Evolutionary conservation across 1,140 invertebrate genomes (phyloP).

Genomic region (Cyclargus thomasi): DNA sequence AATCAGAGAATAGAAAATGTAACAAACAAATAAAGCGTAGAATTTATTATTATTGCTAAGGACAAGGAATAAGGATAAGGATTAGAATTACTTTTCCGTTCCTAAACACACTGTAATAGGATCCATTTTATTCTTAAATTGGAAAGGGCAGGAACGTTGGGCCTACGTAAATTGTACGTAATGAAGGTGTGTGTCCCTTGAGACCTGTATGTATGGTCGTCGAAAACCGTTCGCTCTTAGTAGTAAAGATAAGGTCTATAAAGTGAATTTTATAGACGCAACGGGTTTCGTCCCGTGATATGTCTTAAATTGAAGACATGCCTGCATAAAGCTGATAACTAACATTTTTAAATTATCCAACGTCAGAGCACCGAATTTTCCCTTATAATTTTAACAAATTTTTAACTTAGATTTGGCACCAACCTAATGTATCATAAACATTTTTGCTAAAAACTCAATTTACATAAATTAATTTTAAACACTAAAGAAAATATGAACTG

Average conservation of each 20-base stretch:
- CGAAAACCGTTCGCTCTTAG: too few species aligned
- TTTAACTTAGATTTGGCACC: too few species aligned
- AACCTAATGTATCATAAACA: too few species aligned
- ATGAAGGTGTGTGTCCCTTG: neutral
- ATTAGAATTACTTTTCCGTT: conserved; percentile 2
- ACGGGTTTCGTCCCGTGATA: too few species aligned
- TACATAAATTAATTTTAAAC: too few species aligned
- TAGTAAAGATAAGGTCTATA: neutral
- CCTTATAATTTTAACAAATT: too few species aligned
- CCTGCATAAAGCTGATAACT: too few species aligned
- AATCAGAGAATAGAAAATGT: neutral
- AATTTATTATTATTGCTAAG: neutral
- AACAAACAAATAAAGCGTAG: neutral
- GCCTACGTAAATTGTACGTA: neutral
- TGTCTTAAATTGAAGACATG: too few species aligned
- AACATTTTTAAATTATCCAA: too few species aligned
- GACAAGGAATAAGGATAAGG: neutral
- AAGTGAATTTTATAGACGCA: neutral
- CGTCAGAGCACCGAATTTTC: too few species aligned
- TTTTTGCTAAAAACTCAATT: too few species aligned
- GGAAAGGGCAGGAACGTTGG: neutral
- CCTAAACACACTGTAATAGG: neutral
- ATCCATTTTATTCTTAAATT: neutral
- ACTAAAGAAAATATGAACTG: too few species aligned
- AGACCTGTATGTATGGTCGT: neutral